Percentiles rank a stretch among this genome's conserved stretches.
Evolutionary conservation across 1,140 invertebrate species (phyloP).

Genomic region (Tetragnatha versicolor): DNA sequence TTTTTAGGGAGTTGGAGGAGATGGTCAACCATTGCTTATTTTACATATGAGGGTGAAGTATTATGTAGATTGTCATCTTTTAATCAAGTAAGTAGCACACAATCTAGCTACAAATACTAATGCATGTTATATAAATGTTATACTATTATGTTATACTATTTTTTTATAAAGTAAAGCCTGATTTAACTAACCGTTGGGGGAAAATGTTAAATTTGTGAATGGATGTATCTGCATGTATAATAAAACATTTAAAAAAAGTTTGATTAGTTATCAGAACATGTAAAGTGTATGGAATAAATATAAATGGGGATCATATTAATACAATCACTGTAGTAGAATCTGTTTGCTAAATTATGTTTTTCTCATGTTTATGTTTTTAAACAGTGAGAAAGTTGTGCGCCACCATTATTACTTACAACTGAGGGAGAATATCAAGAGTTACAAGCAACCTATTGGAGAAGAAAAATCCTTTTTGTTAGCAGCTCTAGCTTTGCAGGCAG

Average conservation of each 20-base stretch:
- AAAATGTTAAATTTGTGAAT: too few relatives aligned
- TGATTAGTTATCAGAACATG: too few relatives aligned
- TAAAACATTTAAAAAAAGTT: too few relatives aligned
- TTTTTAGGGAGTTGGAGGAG: slow-evolving; percentile 84
- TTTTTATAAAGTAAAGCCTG: too few relatives aligned
- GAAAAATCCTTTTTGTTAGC: slow-evolving; percentile 81
- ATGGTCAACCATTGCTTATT: slow-evolving; percentile 80
- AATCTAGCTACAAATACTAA: too few relatives aligned
- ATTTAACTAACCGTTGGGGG: too few relatives aligned
- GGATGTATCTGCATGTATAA: too few relatives aligned
- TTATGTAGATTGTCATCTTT: slow-evolving; percentile 79
- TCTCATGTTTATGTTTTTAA: slow-evolving; percentile 51
- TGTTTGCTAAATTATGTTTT: neutral
- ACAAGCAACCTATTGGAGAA: slow-evolving; percentile 67
- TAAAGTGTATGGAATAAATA: neutral
- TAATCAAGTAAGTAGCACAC: slow-evolving; percentile 72
- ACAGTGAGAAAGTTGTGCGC: slow-evolving; percentile 84
- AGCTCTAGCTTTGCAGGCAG: slow-evolving; percentile 87
- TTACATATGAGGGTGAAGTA: slow-evolving; percentile 93
- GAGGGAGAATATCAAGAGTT: slow-evolving; percentile 79
- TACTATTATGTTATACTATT: too few relatives aligned
- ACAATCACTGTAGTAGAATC: neutral
- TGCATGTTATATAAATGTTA: too few relatives aligned
- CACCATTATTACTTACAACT: slow-evolving; percentile 94
- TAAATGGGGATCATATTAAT: too few relatives aligned